Base-by-base conservation (phyloP, 2,888 invertebrate genomes). In the Dermolepida albohirtum region DNA sequence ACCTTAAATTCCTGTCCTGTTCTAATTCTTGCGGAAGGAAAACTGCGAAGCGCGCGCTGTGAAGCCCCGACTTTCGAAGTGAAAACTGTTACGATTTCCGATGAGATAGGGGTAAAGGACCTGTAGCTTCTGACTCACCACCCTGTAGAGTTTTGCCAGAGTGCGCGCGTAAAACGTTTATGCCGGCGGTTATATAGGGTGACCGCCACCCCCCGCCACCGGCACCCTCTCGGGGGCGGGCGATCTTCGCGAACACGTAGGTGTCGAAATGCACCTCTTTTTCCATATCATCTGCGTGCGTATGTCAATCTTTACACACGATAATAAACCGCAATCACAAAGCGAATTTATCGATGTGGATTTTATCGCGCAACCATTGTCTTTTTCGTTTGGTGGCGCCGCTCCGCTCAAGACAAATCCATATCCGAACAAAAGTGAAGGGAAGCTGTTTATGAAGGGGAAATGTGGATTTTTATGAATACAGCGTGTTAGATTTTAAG, bases 101-200 rank as follows among this genome's bases (percentile, higher is more conserved):
- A 17, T 22, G 43, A 12, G 22, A 17, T 27, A 22, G 59, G 71
- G 71, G 65, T 64, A 71, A 72, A 72, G 66, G 70, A 72, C 72
- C 68, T 70, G 70, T 67, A 62, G 71, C 70, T 71, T 66, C 67
- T 8, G 34, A 68, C 67, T 71, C 71, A 66, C 72, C 72, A 71
- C 72, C 55, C 66, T 70, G 67, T 69, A 71, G 72, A 67, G 71
- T 70, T 68, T 64, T 55, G 65, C 66, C 44, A 43, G 57, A 70
- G 67, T 73, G 71, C 70, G 73, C 73, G 73, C 71, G 70, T 72
- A 70, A 69, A 50, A 63, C 70, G 67, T 70, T 70, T 69, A 70
- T 71, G 69, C 72, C 64, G 67, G 70, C 64, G 70, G 72, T 72
- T 72, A 72, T 73, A 73, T 73, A 73, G 68, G 47, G 66, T 69